Conservation (phyloP, 2,888 invertebrate species). For the Lucinisca nassula region DNA sequence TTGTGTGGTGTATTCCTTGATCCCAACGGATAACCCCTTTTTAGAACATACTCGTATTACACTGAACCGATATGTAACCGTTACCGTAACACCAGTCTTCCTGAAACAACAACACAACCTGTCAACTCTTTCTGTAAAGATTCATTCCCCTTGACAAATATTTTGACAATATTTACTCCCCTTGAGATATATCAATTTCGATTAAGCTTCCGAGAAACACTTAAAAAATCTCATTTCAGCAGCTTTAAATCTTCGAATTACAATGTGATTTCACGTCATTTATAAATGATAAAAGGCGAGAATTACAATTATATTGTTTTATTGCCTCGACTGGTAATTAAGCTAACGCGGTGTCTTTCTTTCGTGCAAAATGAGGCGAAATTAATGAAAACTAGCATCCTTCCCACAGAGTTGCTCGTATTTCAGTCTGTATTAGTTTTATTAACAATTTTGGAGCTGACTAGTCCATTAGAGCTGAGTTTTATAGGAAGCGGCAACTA, state of each 20-base stretch:
- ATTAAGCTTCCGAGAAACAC: no score
- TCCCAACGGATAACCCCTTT: no score
- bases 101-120: no score
- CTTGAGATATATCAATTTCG: no score
- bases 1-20: no score
- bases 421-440: conserved; percentile 16
- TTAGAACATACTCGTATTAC: no score
- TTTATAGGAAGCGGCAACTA: conserved; percentile 7
- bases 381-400: conserved; percentile 14
- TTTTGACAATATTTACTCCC: no score
- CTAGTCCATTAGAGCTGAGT: neutral
- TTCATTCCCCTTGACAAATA: no score
- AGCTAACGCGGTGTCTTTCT: neutral
- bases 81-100: no score
- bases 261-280: conserved; percentile 16
- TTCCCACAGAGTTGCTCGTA: neutral
- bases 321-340: neutral
- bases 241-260: conserved; percentile 11
- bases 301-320: conserved; percentile 6
- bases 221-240: neutral
- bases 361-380: conserved; percentile 6
- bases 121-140: no score
- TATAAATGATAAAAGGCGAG: neutral
- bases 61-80: no score
- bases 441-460: conserved; percentile 4